Percentiles rank a stretch among this genome's conserved stretches.
phyloP scores from a whole-genome alignment of 2,888 invertebrate species.

The Tiphia femorata region DNA sequence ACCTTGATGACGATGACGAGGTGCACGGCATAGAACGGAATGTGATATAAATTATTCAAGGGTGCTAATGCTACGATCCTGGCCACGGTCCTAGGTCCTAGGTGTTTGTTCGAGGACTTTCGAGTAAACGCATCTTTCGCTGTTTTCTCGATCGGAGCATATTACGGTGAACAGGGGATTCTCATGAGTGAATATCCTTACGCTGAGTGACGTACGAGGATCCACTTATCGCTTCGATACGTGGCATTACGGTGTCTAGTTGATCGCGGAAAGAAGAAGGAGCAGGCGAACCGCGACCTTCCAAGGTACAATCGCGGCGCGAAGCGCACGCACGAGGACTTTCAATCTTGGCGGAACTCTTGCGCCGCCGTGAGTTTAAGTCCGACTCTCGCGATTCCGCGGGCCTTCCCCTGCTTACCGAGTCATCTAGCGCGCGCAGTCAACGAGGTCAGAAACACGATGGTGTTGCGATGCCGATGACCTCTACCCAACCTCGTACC shows the following conservation, averaged over 20 bases:
- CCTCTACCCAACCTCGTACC: constrained; percentile 46
- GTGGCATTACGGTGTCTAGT: not conserved
- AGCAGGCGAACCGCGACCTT: constrained; percentile 2
- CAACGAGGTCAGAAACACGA: constrained; percentile 55
- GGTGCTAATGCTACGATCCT: too few species aligned
- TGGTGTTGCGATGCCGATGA: constrained; percentile 60
- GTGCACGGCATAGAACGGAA: too few species aligned
- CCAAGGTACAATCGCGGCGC: constrained; percentile 12
- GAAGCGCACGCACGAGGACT: constrained; percentile 16
- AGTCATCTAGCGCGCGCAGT: constrained; percentile 56
- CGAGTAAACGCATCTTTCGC: too few species aligned
- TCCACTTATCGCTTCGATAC: not conserved
- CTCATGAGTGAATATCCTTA: too few species aligned
- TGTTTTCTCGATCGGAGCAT: too few species aligned
- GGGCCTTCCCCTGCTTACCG: constrained; percentile 43
- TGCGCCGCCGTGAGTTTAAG: constrained; percentile 12
- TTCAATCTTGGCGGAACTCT: constrained; percentile 25
- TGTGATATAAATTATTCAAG: too few species aligned
- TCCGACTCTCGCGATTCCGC: constrained; percentile 4
- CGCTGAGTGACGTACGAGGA: too few species aligned
- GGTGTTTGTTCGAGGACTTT: too few species aligned
- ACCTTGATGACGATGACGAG: too few species aligned
- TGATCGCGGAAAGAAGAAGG: not conserved
- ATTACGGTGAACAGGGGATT: too few species aligned
- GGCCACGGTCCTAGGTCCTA: too few species aligned